Base-by-base conservation (phyloP, 1,140 invertebrate species). In the Callitettix versicolor region DNA sequence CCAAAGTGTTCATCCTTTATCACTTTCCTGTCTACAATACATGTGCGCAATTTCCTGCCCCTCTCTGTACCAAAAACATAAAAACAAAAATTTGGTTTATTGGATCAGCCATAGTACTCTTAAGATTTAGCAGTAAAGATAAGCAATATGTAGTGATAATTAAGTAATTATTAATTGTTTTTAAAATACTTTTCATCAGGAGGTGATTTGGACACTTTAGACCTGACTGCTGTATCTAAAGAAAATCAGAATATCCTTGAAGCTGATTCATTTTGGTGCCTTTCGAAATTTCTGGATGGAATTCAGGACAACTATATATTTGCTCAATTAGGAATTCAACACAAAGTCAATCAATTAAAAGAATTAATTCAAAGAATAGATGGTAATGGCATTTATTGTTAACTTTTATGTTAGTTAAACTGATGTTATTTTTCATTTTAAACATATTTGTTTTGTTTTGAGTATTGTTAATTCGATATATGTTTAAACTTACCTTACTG, bases 301-400 rank as follows among this genome's bases (percentile, higher is more conserved):
- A 99, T 99, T 65, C 96, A 99, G 73, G 94, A 99, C 73, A 98
- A 99, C 75, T 99, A 99, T 70, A 99, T 98, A 63, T 99, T 99
- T 79, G 95, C 96, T 64, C 96, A 99, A 76, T 85, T 98, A 58
- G 96, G 96, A 22, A 99, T 99, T 67, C 96, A 99, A 68, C 85
- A 88, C 64, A 97, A 98, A 80, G 88, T 87, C 11, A 76, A 76
- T 51, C 76, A 79, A 73, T 75, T 99, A 40, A 91, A 95, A 68
- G 93, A 98, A 71, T 78, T 99, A 14, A 93, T 98, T 64, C 86
- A 93, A 65, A 79, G 95, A 71, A 95, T 98, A 56, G 95, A 99
- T 77, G 77, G 86, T 90, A 69, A 70, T 71, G 69, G 53, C n/a
- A n/a, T n/a, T n/a, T n/a, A n/a, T n/a, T n/a, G n/a, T n/a, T n/a